These are phyloP conservation scores for Pristionchus japonicus DNA, from an alignment of 2,888 invertebrate species.

Conservation along the genomic window DNA sequence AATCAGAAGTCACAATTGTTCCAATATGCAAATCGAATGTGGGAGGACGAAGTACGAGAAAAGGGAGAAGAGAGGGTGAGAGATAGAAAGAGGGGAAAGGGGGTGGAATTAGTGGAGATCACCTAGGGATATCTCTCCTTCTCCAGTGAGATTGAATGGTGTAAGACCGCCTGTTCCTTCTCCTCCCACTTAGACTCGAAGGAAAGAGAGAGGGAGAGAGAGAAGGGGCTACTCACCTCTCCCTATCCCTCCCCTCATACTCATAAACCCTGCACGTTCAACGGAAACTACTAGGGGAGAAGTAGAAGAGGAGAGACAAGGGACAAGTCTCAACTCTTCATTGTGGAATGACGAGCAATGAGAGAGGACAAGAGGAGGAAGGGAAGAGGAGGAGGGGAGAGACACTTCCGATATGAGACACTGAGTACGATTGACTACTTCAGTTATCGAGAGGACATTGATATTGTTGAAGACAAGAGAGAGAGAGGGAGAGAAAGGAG, in stretches of 20 bases:
- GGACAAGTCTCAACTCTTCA: neutral
- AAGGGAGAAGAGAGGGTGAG: neutral
- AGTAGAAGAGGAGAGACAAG: neutral
- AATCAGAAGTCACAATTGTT: neutral
- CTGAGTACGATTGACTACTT: no score
- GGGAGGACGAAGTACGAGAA: neutral
- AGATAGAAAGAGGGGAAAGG: neutral
- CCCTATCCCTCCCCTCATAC: neutral
- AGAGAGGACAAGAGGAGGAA: neutral
- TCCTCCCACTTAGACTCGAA: neutral
- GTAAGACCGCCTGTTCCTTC: slow-evolving; percentile 31
- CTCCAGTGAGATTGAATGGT: neutral
- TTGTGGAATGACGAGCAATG: neutral
- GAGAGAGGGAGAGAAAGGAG: no score
- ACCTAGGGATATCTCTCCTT: neutral
- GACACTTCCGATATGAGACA: no score
- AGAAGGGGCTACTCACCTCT: neutral
- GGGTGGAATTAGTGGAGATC: neutral
- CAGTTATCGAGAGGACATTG: no score
- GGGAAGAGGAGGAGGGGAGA: neutral
- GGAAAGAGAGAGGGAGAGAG: neutral
- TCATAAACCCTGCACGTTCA: neutral
- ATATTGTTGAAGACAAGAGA: no score
- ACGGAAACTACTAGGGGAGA: slow-evolving; percentile 15
- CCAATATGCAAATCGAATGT: neutral